Conservation (phyloP, 2,113 vertebrate genomes). For the Pteruthius melanotis region DNA sequence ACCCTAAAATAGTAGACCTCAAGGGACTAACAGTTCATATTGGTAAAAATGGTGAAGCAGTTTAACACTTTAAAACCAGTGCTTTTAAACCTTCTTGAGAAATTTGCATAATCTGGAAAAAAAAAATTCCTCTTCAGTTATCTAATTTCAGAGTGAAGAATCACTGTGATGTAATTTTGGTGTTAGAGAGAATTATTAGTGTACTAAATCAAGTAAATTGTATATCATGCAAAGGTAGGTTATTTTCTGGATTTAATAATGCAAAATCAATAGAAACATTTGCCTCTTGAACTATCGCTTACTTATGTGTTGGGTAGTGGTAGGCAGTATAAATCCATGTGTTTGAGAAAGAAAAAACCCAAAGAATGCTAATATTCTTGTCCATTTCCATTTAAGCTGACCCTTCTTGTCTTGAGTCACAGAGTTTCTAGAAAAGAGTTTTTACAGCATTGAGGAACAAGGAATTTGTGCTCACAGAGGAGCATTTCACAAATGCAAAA, state of each 20-base stretch:
- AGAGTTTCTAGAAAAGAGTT: background rate
- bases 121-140: background rate
- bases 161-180: background rate
- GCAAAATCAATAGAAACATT: conserved; percentile 47
- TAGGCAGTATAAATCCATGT: background rate
- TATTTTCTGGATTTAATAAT: conserved; percentile 34
- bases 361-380: background rate
- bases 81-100: background rate
- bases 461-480: background rate
- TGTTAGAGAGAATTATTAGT: background rate
- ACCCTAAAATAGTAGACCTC: background rate
- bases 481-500: background rate
- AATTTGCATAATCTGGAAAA: background rate
- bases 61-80: background rate
- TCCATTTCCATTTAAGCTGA: background rate
- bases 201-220: background rate
- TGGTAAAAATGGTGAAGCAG: background rate
- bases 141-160: conserved; percentile 1
- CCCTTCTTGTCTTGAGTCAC: background rate
- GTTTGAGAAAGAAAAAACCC: background rate
- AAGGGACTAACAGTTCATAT: background rate
- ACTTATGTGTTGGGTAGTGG: background rate
- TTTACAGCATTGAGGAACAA: background rate
- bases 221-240: background rate
- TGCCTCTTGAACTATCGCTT: background rate